These are phyloP conservation scores for Ptychochromis oligacanthus DNA, from an alignment of 2,113 vertebrate genomes.

Conservation along the genomic window DNA sequence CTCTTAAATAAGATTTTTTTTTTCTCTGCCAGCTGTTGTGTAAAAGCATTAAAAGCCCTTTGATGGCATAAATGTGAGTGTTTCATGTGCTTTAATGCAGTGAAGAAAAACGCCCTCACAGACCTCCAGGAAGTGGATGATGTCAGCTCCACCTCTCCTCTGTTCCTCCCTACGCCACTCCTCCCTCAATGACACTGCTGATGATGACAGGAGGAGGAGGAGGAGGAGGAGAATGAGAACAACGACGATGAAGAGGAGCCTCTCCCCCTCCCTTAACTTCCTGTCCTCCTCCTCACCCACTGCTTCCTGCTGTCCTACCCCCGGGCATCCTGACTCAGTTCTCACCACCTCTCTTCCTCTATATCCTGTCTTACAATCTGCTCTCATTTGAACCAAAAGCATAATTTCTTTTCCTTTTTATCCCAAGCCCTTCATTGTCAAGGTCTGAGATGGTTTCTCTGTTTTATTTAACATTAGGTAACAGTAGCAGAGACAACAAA, in stretches of 20 bases:
- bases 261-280: slow-evolving; percentile 50
- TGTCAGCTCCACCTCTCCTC: slow-evolving; percentile 65
- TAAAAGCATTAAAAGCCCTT: slow-evolving; percentile 4
- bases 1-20: neutral
- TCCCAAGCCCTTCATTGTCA: neutral
- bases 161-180: slow-evolving; percentile 41
- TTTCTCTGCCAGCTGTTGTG: slow-evolving; percentile 3
- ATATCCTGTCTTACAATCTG: neutral
- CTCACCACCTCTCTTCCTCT: slow-evolving; percentile 36
- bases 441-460: neutral
- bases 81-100: neutral
- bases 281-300: slow-evolving; percentile 68
- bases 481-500: neutral
- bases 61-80: slow-evolving; percentile 3
- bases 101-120: slow-evolving; percentile 26
- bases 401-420: neutral
- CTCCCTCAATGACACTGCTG: slow-evolving; percentile 47
- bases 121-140: slow-evolving; percentile 66
- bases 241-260: slow-evolving; percentile 46
- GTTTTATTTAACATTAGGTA: neutral
- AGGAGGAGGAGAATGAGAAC: slow-evolving; percentile 35
- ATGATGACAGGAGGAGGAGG: slow-evolving; percentile 43
- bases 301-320: slow-evolving; percentile 65
- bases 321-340: slow-evolving; percentile 67
- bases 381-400: slow-evolving; percentile 5